A percentile compares a stretch with the other conserved stretches of the same genome.
Conservation (phyloP, 2,888 invertebrate genomes). For the Tetropium fuscum region DNA sequence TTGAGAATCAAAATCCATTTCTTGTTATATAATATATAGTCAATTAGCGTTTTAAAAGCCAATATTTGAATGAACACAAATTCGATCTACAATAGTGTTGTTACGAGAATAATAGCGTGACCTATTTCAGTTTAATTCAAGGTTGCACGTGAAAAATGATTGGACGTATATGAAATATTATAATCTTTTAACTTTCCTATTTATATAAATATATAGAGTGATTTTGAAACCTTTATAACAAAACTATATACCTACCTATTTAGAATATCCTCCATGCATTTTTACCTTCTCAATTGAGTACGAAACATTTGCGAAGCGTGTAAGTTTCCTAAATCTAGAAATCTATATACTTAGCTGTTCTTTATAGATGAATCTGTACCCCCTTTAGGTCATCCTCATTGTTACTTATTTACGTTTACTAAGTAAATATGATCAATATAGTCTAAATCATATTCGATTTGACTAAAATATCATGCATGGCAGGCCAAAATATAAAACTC, state of each 20-base stretch:
- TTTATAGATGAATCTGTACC: constrained; percentile 5
- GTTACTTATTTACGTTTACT: background rate
- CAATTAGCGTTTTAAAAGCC: constrained; percentile 36
- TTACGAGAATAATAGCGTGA: too few species aligned
- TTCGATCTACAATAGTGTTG: background rate
- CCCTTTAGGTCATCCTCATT: constrained; percentile 4
- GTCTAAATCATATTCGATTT: too few species aligned
- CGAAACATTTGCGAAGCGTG: background rate
- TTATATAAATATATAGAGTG: too few species aligned
- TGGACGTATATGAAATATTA: too few species aligned
- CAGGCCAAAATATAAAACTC: constrained; percentile 3
- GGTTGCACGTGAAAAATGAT: too few species aligned
- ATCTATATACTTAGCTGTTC: constrained; percentile 11
- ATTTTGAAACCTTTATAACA: background rate
- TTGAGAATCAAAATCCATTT: constrained; percentile 13
- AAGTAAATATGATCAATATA: background rate
- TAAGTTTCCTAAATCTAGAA: background rate
- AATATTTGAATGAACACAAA: constrained; percentile 21
- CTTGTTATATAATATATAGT: constrained; percentile 26
- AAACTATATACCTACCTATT: background rate
- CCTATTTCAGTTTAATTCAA: too few species aligned
- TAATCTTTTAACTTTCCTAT: too few species aligned
- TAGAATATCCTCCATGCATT: background rate
- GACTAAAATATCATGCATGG: too few species aligned
- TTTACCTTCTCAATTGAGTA: too few species aligned